A percentile compares a stretch with the other conserved stretches of the same genome.
phyloP scores from a whole-genome alignment of 2,888 invertebrate species.

The Sinotaia quadrata region DNA sequence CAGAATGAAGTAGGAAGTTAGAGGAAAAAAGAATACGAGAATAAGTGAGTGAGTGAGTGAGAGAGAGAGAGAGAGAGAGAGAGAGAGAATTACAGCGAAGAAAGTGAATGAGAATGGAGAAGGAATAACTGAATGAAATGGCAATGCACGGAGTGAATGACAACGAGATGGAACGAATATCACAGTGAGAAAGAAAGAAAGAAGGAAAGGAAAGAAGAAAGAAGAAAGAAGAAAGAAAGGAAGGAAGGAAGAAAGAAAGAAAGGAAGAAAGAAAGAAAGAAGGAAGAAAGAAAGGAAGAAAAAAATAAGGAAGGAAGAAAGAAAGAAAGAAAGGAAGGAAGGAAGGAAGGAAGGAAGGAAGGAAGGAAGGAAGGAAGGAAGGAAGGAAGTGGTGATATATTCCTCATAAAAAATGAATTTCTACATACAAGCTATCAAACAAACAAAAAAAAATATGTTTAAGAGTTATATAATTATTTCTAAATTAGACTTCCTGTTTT shows the following conservation, averaged over 20 bases:
- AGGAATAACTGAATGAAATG: not conserved
- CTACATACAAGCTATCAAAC: no score
- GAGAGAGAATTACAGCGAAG: slow-evolving; percentile 1
- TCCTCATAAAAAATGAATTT: no score
- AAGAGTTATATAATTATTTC: no score
- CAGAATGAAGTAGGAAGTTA: not conserved
- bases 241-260: not conserved
- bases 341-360: not conserved
- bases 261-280: no score
- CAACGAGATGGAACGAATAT: not conserved
- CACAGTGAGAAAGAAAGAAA: not conserved
- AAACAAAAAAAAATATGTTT: no score
- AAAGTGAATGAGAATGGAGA: not conserved
- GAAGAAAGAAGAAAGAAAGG: no score
- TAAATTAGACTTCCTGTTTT: no score
- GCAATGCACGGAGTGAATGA: not conserved
- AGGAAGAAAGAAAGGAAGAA: not conserved
- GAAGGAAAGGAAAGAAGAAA: not conserved
- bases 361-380: no score
- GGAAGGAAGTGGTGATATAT: no score
- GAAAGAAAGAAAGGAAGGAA: not conserved
- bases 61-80: slow-evolving; percentile 9
- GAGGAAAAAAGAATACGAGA: not conserved
- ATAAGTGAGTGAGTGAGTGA: not conserved
- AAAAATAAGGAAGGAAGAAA: no score